Percentiles rank a stretch among this genome's conserved stretches.
These are phyloP conservation scores for Scalopus aquaticus DNA, from an alignment of 2,113 vertebrate genomes.

Conservation along the genomic window DNA sequence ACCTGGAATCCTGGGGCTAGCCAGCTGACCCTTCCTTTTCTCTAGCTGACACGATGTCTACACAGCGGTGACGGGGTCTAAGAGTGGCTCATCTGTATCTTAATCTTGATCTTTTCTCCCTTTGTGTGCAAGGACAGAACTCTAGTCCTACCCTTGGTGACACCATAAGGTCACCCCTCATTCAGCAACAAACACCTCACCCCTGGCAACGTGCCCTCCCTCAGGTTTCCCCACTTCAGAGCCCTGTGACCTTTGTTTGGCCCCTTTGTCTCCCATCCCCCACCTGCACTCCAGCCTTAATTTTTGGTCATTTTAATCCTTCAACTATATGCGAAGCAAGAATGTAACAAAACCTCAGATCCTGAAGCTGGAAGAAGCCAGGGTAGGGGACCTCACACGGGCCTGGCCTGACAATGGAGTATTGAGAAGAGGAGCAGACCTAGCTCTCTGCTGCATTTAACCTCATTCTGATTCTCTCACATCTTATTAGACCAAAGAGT, in stretches of 20 bases:
- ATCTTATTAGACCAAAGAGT: neutral
- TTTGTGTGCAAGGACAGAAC: neutral
- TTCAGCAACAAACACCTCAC: neutral
- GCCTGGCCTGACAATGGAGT: neutral
- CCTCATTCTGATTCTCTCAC: conserved; percentile 29
- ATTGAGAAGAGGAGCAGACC: neutral
- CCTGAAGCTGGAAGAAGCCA: neutral
- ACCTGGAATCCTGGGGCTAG: neutral
- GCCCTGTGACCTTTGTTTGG: neutral
- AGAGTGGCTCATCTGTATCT: neutral
- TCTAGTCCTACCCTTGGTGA: neutral
- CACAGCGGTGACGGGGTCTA: too few relatives aligned
- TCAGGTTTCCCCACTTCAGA: neutral
- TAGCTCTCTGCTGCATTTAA: neutral
- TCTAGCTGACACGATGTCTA: too few relatives aligned
- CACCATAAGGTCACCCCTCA: neutral
- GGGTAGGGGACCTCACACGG: neutral
- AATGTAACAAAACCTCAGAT: neutral
- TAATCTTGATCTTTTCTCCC: neutral
- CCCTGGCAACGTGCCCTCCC: neutral
- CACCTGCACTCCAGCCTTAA: neutral
- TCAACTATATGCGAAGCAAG: too few relatives aligned
- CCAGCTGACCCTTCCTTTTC: neutral
- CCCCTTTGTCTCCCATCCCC: neutral
- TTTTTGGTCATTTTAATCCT: neutral